Conservation (phyloP, 2,113 vertebrate genomes). For the Emydura subglobosa region DNA sequence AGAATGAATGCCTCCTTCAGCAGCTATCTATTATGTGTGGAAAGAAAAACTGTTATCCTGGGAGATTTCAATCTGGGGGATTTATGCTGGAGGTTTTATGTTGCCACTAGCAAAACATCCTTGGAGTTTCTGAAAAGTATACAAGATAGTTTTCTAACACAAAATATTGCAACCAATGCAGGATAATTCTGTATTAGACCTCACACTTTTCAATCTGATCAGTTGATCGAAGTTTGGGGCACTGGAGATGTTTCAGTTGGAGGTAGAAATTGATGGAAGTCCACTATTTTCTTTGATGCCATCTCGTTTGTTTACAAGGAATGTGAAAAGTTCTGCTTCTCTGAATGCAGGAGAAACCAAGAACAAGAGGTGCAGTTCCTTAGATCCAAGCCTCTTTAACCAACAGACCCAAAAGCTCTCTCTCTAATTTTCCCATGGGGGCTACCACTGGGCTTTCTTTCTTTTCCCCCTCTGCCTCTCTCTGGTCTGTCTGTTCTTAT, state of each 20-base stretch:
- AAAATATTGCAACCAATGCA: not conserved
- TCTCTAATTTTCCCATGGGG: not conserved
- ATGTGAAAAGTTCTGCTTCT: not conserved
- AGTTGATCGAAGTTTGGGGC: not conserved
- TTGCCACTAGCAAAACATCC: not conserved
- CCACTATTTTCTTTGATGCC: not conserved
- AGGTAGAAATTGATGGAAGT: not conserved
- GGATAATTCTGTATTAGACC: not conserved
- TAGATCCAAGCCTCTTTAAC: not conserved
- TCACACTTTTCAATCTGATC: not conserved
- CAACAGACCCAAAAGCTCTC: not conserved
- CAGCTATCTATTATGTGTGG: not conserved
- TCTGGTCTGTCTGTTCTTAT: not conserved
- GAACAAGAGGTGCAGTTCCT: not conserved
- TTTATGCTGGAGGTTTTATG: not conserved
- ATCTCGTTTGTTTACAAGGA: not conserved
- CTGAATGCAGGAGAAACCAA: not conserved
- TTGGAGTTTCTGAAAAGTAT: not conserved
- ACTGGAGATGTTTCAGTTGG: not conserved
- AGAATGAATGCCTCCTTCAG: not conserved
- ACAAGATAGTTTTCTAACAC: not conserved
- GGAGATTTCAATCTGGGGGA: not conserved
- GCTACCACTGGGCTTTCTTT: not conserved
- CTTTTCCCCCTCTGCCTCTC: not conserved
- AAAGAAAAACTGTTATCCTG: not conserved